Percentiles rank a stretch among this genome's conserved stretches.
Evolutionary conservation across 1,140 invertebrate genomes (phyloP).

Genomic region (Drosophila guanche): DNA sequence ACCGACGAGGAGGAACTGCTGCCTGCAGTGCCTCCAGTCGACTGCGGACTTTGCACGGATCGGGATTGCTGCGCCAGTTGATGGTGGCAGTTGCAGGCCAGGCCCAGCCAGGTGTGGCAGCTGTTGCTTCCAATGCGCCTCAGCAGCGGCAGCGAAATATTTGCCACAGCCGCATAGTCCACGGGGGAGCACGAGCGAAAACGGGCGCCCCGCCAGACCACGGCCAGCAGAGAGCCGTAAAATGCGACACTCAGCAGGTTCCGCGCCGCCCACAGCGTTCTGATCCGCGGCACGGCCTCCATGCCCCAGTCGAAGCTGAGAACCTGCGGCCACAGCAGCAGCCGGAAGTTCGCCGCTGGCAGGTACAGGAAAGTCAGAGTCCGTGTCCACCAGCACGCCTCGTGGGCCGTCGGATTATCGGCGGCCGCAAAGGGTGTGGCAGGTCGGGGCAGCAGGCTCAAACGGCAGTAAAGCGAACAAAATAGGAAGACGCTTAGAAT

Average conservation of each 20-base stretch:
- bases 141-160: slow-evolving; percentile 52
- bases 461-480: slow-evolving; percentile 86
- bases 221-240: slow-evolving; percentile 86
- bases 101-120: slow-evolving; percentile 50
- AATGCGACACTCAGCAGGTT: slow-evolving; percentile 89
- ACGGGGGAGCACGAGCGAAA: slow-evolving; percentile 5
- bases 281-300: slow-evolving; percentile 93
- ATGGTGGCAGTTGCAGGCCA: slow-evolving; percentile 45
- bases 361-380: slow-evolving; percentile 94
- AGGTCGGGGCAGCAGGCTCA: slow-evolving; percentile 86
- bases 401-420: slow-evolving; percentile 94
- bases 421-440: slow-evolving; percentile 91
- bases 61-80: slow-evolving; percentile 25
- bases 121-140: slow-evolving; percentile 47
- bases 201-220: slow-evolving; percentile 73
- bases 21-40: background rate
- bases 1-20: slow-evolving; percentile 14
- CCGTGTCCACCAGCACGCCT: slow-evolving; percentile 88
- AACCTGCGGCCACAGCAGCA: slow-evolving; percentile 91
- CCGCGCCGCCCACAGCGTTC: slow-evolving; percentile 88
- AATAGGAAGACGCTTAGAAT: slow-evolving; percentile 86
- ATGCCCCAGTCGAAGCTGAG: slow-evolving; percentile 98
- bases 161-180: slow-evolving; percentile 49
- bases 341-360: slow-evolving; percentile 92
- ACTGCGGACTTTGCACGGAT: slow-evolving; percentile 6